Base-by-base conservation (phyloP, 35 echinoderm and acorn worm genomes). In the Eucidaris tribuloides region DNA sequence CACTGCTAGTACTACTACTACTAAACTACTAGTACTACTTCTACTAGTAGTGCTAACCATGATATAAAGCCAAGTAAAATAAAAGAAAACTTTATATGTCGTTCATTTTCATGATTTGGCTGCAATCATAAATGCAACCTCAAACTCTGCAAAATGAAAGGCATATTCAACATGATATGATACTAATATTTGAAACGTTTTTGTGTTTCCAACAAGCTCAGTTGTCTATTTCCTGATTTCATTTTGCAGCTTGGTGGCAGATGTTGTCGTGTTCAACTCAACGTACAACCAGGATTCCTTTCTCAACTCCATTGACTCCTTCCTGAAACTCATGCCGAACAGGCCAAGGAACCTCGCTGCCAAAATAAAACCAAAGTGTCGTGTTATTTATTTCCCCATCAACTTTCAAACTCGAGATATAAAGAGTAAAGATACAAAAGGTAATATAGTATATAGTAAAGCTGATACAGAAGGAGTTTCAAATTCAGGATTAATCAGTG, bases 271-370 rank as follows among this genome's bases (percentile, higher is more conserved):
- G 5, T 98, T 93, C 58, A 98, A 93, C 55, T 98, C 95, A 2
- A 4, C 2, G 7, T 97, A 97, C 90, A 93, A 92, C 94, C 92
- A 93, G 90, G 81, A 88, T 22, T 93, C 90, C 42, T 97, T 92
- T 83, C 71, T 97, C 11, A 45, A 38, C 7, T 86, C 90, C n/a
- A 92, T 97, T 37, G 45, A 71, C 22, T 89, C 94, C 7, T 97
- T 93, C 54, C 77, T 97, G 13, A 89, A 92, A 50, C 62, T 97
- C 13, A 97, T 97, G 49, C 94, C 94, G 15, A 62, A 86, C 49
- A 40, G 78, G 19, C 94, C 90, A 28, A 71, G 29, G 36, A 60
- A 82, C 6, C 77, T 95, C 19, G 61, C 82, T 13, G 64, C 77
- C 34, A 71, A 85, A 38, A 97, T 97, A 25, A 33, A 65, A 59